phyloP scores from a whole-genome alignment of 2,797 vertebrate genomes.

The Rousettus madagascariensis region DNA sequence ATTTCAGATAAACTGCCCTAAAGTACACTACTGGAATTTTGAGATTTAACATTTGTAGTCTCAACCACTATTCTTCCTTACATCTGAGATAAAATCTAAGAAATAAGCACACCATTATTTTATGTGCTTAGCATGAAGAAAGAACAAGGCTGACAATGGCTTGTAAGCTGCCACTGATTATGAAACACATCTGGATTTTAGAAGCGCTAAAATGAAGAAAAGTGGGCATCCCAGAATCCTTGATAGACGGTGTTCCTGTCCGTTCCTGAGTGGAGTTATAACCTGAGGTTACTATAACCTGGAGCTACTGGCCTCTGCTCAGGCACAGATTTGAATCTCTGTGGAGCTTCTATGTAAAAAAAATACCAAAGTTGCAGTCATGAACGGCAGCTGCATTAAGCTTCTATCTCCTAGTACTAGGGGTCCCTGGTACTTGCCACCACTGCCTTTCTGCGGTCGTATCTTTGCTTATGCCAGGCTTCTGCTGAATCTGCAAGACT shows the following conservation, averaged over 20 bases:
- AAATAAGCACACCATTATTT: neutral
- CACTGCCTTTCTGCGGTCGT: neutral
- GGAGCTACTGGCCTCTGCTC: neutral
- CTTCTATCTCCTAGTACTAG: neutral
- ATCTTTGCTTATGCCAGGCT: neutral
- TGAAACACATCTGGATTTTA: neutral
- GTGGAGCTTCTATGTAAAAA: neutral
- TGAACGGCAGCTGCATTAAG: too few relatives aligned
- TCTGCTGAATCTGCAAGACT: neutral
- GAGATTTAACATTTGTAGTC: neutral
- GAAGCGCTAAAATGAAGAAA: neutral
- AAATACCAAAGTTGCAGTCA: too few relatives aligned
- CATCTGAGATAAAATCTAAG: neutral
- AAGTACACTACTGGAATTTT: neutral
- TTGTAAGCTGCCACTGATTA: neutral
- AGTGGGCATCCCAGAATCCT: neutral
- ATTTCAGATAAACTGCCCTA: neutral
- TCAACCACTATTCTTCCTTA: neutral
- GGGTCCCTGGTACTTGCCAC: neutral
- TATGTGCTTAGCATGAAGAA: neutral
- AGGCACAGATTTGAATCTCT: neutral
- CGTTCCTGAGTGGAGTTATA: neutral
- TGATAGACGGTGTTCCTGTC: neutral
- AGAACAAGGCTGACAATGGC: neutral
- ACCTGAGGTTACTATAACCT: neutral